These are phyloP conservation scores for Tenualosa ilisha DNA, from an alignment of 2,797 vertebrate genomes.

Conservation along the genomic window DNA sequence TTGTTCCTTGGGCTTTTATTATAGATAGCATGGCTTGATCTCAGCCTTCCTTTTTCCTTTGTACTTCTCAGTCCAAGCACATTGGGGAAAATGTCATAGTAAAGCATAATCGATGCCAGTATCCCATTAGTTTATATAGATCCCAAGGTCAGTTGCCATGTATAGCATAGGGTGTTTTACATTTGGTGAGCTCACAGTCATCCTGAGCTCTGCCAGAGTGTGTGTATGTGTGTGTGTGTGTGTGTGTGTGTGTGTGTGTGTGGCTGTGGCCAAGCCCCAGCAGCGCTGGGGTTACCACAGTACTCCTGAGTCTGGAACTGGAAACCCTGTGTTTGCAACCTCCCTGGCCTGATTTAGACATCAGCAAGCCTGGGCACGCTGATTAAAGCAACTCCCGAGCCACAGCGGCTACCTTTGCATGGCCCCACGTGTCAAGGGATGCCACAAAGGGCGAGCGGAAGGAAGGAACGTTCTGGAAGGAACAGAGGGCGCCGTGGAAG, in stretches of 20 bases:
- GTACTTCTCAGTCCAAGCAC: not conserved
- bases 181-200: constrained; percentile 47
- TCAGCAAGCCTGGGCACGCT: constrained; percentile 71
- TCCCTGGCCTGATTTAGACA: constrained; percentile 69
- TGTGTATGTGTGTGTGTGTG: not conserved
- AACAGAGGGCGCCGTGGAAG: not conserved
- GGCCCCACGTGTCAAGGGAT: not conserved
- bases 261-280: constrained; percentile 49
- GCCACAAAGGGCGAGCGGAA: not conserved
- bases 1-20: not conserved
- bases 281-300: constrained; percentile 45
- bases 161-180: constrained; percentile 47
- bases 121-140: constrained; percentile 34
- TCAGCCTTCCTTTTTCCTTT: not conserved
- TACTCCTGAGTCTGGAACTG: constrained; percentile 51
- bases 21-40: not conserved
- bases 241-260: too few species aligned
- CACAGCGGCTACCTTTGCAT: constrained; percentile 59
- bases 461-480: not conserved
- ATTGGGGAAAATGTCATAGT: not conserved
- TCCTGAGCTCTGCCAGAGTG: constrained; percentile 3
- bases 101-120: not conserved
- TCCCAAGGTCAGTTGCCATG: constrained; percentile 35
- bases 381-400: constrained; percentile 68
- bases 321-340: constrained; percentile 38